Percentiles rank a stretch among this genome's conserved stretches.
phyloP scores from a whole-genome alignment of 23 tunicate genomes.

The Diplosoma virens region DNA sequence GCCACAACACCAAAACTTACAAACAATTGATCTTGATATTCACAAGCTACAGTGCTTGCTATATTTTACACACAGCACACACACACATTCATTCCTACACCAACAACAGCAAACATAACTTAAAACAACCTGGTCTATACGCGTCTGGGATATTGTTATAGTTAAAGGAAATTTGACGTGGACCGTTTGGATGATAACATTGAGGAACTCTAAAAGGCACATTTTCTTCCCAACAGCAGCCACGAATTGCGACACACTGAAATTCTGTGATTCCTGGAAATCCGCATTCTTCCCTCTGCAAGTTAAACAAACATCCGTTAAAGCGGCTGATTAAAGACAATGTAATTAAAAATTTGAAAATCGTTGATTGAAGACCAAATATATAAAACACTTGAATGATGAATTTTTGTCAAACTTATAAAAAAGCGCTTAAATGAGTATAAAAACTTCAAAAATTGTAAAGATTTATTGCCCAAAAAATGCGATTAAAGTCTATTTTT shows the following conservation, averaged over 20 bases:
- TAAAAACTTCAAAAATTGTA: constrained; percentile 30
- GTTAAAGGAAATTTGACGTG: constrained; percentile 38
- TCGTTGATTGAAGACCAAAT: background rate
- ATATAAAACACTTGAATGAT: background rate
- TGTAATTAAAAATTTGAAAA: background rate
- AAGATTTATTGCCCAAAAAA: too few species aligned
- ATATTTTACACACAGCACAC: background rate
- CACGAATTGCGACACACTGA: constrained; percentile 99
- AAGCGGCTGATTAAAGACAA: too few species aligned
- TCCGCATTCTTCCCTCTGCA: constrained; percentile 91
- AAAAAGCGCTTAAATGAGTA: constrained; percentile 18
- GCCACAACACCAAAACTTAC: too few species aligned
- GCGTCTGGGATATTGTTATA: constrained; percentile 75
- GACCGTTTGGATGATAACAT: constrained; percentile 77
- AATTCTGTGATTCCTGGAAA: constrained; percentile 98
- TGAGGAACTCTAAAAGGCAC: constrained; percentile 82
- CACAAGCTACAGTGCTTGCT: too few species aligned
- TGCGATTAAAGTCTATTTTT: too few species aligned
- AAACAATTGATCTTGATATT: too few species aligned
- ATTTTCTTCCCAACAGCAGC: constrained; percentile 97
- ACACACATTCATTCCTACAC: too few species aligned
- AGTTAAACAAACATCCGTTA: too few species aligned
- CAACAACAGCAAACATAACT: too few species aligned
- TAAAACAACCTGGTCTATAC: constrained; percentile 77
- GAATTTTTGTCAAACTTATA: background rate